Percentiles rank a stretch among this genome's conserved stretches.
Evolutionary conservation across 2,797 vertebrate species (phyloP).

Genomic region (Cetoscarus ocellatus): DNA sequence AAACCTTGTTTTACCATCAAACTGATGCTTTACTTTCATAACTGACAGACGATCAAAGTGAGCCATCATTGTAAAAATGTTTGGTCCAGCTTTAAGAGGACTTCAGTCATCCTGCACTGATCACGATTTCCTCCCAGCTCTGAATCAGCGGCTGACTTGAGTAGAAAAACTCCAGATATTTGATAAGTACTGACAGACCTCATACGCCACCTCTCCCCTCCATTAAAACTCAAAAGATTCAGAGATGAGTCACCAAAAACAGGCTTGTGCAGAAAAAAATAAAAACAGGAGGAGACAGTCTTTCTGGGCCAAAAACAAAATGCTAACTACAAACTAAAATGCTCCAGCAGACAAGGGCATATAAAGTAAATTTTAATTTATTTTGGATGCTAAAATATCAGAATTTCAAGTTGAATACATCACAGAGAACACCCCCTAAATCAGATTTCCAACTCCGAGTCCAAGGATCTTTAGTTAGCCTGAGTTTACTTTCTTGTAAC

Average conservation of each 20-base stretch:
- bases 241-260: constrained; percentile 36
- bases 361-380: too few species aligned
- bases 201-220: neutral
- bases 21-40: neutral
- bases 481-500: too few species aligned
- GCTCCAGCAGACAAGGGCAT: neutral
- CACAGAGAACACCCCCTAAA: too few species aligned
- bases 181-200: constrained; percentile 23
- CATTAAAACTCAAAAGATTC: constrained; percentile 12
- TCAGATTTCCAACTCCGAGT: too few species aligned
- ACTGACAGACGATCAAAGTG: neutral
- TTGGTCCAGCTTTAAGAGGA: neutral
- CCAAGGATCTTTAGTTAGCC: too few species aligned
- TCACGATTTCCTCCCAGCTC: neutral
- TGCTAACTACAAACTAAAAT: neutral
- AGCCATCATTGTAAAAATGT: neutral
- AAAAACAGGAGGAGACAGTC: neutral
- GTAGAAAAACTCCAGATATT: constrained; percentile 6
- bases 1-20: neutral
- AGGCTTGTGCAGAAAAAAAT: neutral
- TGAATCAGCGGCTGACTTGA: neutral
- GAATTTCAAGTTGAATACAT: too few species aligned
- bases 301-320: constrained; percentile 1
- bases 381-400: too few species aligned
- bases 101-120: neutral